Conservation (phyloP, 1,140 invertebrate species). For the Ceratina australensis region DNA sequence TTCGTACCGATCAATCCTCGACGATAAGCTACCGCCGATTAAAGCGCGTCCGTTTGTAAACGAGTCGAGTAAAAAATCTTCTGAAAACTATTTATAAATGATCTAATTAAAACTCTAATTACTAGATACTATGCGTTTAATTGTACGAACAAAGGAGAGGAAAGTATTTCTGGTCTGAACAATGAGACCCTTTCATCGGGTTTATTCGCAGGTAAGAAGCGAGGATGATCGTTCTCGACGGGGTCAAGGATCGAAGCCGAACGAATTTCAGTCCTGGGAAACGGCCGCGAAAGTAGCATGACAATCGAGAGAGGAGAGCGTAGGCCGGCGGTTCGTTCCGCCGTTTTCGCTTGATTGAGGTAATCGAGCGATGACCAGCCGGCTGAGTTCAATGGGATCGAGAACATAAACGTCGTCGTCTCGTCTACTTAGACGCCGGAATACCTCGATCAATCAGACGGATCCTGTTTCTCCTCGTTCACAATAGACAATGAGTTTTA, state of each 20-base stretch:
- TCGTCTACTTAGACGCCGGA: background rate
- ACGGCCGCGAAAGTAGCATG: slow-evolving; percentile 12
- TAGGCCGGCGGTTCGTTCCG: slow-evolving; percentile 1
- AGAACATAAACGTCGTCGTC: background rate
- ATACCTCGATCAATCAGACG: background rate
- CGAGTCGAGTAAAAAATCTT: too few relatives aligned
- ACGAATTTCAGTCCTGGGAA: slow-evolving; percentile 1
- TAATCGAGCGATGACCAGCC: background rate
- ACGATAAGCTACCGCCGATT: too few relatives aligned
- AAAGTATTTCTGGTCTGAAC: background rate
- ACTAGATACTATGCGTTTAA: too few relatives aligned
- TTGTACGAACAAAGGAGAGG: too few relatives aligned
- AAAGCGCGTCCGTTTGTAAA: background rate
- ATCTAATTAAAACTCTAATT: too few relatives aligned
- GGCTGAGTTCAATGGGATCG: background rate
- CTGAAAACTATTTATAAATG: too few relatives aligned
- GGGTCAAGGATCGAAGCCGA: background rate
- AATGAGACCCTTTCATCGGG: background rate
- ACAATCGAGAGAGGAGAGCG: slow-evolving; percentile 10
- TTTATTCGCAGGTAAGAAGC: background rate
- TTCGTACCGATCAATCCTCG: slow-evolving; percentile 2
- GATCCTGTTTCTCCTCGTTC: too few relatives aligned
- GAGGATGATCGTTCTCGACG: background rate
- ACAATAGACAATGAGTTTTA: too few relatives aligned
- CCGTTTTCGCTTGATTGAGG: slow-evolving; percentile 19